Base-by-base conservation (phyloP, 1,140 invertebrate species). In the Drosophila auraria region DNA sequence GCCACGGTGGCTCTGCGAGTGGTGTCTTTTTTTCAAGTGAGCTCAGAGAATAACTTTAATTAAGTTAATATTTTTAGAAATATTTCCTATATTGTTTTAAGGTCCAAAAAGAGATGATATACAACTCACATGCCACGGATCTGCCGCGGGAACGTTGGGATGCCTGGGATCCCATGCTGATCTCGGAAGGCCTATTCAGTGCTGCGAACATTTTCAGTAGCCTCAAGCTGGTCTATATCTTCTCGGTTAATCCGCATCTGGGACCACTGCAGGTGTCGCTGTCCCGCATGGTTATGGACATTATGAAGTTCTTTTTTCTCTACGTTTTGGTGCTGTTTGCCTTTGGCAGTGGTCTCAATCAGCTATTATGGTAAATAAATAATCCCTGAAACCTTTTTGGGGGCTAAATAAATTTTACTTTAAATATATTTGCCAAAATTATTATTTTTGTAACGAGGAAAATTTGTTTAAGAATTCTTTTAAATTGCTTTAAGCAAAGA, bases 181-280 rank as follows among this genome's bases (percentile, higher is more conserved):
- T 99, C 50, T 98, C 98, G 1, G 98, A 99, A 94, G 98, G 98
- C 9, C 95, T 99, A 15, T 99, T 99, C 94, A 98, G 98, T 14
- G 98, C 98, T 15, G 98, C 98, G 59, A 99, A 99, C 94, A 99
- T 99, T 93, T 99, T 98, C 94, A 98, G 98, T 94, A 99, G 98
- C 60, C 95, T 99, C 64, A 99, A 99, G 94, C 95, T 99, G 83
- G 98, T 99, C 83, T 99, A 99, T 94, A 99, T 99, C 93, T 99
- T 99, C 94, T 99, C 98, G 54, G 98, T 99, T 59, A 99, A 99
- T 94, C 98, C 99, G 27, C 98, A 99, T 94, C 94, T 99, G 91
- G 99, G 99, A 65, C 98, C 99, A 66, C 95, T 99, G 61, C 99
- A 99, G 94, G 99, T 99, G 54, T 99, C 98, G 9, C 94, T 99